Percentiles rank a stretch among this genome's conserved stretches.
Conservation (phyloP, 1,140 invertebrate species). For the Drosophila orena region DNA sequence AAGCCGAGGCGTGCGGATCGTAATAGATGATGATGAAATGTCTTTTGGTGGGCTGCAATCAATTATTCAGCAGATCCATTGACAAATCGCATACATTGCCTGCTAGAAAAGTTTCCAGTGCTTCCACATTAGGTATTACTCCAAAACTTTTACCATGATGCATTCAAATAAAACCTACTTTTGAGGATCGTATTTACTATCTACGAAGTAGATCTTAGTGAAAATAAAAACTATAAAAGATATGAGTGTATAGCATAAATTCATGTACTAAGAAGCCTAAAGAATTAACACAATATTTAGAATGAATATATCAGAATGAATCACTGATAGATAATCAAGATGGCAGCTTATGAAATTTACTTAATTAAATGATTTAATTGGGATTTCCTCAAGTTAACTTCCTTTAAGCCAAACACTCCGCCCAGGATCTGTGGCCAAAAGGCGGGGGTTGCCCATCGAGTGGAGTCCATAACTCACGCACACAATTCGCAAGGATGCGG, state of each 20-base stretch:
- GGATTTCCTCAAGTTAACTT: not conserved
- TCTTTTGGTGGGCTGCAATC: conserved; percentile 62
- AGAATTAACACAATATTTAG: not conserved
- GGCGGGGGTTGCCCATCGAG: conserved; percentile 27
- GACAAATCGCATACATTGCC: conserved; percentile 39
- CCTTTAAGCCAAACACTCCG: conserved; percentile 2
- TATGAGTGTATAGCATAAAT: no score
- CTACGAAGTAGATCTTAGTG: not conserved
- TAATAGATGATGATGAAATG: conserved; percentile 67
- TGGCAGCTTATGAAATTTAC: not conserved
- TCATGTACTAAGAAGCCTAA: not conserved
- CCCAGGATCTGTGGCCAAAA: not conserved
- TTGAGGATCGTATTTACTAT: not conserved
- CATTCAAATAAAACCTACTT: not conserved
- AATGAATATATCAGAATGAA: no score
- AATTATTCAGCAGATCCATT: conserved; percentile 49
- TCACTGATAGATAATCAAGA: no score
- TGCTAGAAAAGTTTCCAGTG: conserved; percentile 14
- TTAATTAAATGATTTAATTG: conserved; percentile 37
- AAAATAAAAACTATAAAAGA: no score
- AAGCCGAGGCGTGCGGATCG: conserved; percentile 64
- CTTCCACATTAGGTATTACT: not conserved
- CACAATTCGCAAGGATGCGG: conserved; percentile 24
- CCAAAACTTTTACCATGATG: not conserved
- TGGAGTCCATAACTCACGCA: conserved; percentile 63